Conservation (phyloP, 2,113 vertebrate species). For the Alaudala cheleensis region DNA sequence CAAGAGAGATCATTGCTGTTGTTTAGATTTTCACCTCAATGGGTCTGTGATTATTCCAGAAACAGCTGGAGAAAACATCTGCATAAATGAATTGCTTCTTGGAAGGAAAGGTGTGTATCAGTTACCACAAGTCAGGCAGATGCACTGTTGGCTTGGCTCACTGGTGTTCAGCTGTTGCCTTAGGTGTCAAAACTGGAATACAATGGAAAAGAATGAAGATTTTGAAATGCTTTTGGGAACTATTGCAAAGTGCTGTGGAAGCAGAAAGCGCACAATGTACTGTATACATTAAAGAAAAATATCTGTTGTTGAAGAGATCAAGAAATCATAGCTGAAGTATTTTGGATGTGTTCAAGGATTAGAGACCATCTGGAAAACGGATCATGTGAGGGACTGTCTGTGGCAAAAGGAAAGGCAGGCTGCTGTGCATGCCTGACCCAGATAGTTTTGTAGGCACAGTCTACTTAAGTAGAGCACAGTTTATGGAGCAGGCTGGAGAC, state of each 20-base stretch:
- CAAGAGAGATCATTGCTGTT: neutral
- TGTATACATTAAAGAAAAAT: neutral
- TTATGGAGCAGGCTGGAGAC: neutral
- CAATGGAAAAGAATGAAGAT: neutral
- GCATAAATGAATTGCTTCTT: neutral
- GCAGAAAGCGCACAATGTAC: neutral
- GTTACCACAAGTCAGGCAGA: neutral
- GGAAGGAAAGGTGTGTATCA: neutral
- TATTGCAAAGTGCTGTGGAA: neutral
- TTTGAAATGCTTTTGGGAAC: constrained; percentile 25
- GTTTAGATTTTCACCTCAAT: neutral
- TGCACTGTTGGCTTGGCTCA: neutral
- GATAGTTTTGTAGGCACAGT: neutral
- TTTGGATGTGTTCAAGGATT: constrained; percentile 39
- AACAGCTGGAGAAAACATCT: constrained; percentile 35
- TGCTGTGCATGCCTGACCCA: constrained; percentile 43
- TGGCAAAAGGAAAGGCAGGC: neutral
- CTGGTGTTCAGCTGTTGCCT: neutral
- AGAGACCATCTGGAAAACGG: constrained; percentile 60
- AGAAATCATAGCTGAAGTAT: constrained; percentile 44
- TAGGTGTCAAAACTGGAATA: constrained; percentile 16
- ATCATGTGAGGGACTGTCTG: neutral
- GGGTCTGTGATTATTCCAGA: neutral
- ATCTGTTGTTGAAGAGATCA: neutral
- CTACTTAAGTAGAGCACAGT: neutral